Conservation (phyloP, 2,113 vertebrate genomes). For the Agelaius phoeniceus region DNA sequence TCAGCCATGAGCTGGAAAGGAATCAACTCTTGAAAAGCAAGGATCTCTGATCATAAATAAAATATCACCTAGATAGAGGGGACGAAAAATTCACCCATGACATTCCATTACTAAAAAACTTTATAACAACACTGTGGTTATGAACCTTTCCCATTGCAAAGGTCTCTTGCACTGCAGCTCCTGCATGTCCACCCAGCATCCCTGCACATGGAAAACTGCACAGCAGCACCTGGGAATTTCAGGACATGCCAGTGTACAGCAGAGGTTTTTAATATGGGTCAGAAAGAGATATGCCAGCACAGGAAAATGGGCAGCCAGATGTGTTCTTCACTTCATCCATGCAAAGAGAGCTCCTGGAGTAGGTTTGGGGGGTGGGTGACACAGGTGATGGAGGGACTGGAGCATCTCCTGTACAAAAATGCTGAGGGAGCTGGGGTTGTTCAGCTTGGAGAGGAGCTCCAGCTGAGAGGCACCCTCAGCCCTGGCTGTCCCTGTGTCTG, state of each 20-base stretch:
- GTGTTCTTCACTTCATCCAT: not conserved
- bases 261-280: not conserved
- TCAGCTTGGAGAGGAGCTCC: not conserved
- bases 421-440: not conserved
- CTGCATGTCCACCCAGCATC: fast-evolving
- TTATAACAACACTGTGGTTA: not conserved
- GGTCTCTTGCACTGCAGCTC: not conserved
- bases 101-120: not conserved
- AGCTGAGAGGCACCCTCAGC: not conserved
- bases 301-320: not conserved
- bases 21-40: not conserved
- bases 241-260: not conserved
- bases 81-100: not conserved
- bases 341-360: not conserved
- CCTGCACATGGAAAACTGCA: not conserved
- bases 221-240: not conserved
- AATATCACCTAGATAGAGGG: not conserved
- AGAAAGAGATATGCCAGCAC: not conserved
- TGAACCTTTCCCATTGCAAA: not conserved
- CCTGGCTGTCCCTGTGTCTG: fast-evolving
- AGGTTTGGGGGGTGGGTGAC: too few species aligned
- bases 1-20: not conserved
- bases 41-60: not conserved
- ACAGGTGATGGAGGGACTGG: too few species aligned
- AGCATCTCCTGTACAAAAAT: not conserved